Conservation (phyloP, 2,888 invertebrate genomes). For the Brachypalpus laphriformis region DNA sequence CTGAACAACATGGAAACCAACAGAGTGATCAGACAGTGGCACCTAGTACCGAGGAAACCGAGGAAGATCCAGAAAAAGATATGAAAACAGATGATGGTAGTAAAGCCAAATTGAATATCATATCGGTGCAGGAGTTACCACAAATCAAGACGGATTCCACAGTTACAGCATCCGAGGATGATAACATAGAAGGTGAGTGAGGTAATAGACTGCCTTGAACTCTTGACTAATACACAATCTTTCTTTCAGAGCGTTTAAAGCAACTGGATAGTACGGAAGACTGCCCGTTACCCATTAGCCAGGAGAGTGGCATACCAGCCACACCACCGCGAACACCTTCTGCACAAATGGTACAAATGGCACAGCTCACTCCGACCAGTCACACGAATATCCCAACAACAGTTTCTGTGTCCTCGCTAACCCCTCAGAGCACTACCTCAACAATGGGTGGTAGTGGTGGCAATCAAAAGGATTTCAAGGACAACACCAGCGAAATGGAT, state of each 20-base stretch:
- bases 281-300: conserved; percentile 74
- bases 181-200: conserved; percentile 79
- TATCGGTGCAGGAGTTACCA: conserved; percentile 76
- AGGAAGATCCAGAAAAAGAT: conserved; percentile 5
- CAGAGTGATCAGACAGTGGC: not conserved
- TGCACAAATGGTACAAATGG: conserved; percentile 63
- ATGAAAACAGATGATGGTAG: not conserved
- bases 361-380: conserved; percentile 65
- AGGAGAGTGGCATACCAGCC: conserved; percentile 60
- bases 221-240: not conserved
- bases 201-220: not conserved
- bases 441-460: conserved; percentile 65
- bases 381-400: conserved; percentile 43
- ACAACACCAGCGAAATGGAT: conserved; percentile 87
- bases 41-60: not conserved
- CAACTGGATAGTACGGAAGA: conserved; percentile 79
- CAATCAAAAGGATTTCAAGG: conserved; percentile 84
- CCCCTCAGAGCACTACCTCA: conserved; percentile 78
- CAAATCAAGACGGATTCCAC: conserved; percentile 78
- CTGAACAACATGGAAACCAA: conserved; percentile 5
- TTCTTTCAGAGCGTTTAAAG: conserved; percentile 79
- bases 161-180: conserved; percentile 78
- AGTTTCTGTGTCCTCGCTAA: conserved; percentile 73
- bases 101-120: conserved; percentile 69
- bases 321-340: conserved; percentile 73